Percentiles rank a stretch among this genome's conserved stretches.
These are phyloP conservation scores for Telmatherina bonti DNA, from an alignment of 2,797 vertebrate genomes.

Conservation along the genomic window DNA sequence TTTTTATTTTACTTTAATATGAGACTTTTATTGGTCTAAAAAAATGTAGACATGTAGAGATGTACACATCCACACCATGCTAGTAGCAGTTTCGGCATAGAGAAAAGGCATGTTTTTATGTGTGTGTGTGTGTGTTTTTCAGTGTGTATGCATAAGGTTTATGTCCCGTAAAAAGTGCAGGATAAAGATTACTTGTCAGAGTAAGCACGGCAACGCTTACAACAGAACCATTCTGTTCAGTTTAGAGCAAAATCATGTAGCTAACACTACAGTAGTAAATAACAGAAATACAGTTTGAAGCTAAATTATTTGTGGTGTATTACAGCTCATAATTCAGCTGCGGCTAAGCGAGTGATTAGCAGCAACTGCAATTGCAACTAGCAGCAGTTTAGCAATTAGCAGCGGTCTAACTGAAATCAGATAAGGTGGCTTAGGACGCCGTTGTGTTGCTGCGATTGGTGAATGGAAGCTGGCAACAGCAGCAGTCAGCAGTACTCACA, in stretches of 20 bases:
- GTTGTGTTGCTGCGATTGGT: slow-evolving; percentile 6
- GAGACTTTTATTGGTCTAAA: too few species aligned
- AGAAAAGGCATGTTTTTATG: too few species aligned
- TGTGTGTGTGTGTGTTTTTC: background rate
- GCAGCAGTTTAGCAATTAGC: slow-evolving; percentile 19
- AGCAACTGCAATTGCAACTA: slow-evolving; percentile 16
- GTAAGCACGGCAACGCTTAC: background rate
- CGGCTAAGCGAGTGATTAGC: slow-evolving; percentile 23
- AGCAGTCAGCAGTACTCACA: slow-evolving; percentile 10
- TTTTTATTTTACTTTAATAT: too few species aligned
- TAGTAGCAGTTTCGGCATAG: background rate
- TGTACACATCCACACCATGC: background rate
- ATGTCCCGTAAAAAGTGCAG: background rate
- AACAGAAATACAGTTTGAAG: slow-evolving; percentile 7
- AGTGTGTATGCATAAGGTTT: background rate
- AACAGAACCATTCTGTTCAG: background rate
- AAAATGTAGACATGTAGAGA: background rate
- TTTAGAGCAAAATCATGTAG: background rate
- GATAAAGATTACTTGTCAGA: background rate
- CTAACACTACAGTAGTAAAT: background rate
- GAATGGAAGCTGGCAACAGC: slow-evolving; percentile 9
- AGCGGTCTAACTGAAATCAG: slow-evolving; percentile 4
- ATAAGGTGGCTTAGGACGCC: slow-evolving; percentile 7
- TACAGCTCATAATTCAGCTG: slow-evolving; percentile 24
- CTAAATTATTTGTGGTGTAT: slow-evolving; percentile 9